Conservation (phyloP, 1,140 invertebrate genomes). For the Apis laboriosa region DNA sequence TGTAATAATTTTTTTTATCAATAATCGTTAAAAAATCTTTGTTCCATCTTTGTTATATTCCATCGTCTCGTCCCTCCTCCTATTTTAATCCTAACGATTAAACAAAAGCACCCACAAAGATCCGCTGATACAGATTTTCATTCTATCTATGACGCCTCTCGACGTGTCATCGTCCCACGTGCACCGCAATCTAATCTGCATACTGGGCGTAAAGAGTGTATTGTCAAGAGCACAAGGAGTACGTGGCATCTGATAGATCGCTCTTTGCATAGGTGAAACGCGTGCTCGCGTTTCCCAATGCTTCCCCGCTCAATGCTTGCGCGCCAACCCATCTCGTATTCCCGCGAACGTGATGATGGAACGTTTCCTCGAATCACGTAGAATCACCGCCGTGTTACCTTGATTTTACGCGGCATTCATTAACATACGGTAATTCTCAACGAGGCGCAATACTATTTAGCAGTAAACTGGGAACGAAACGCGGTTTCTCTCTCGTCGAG, state of each 20-base stretch:
- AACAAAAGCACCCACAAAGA: not conserved
- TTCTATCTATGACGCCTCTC: not conserved
- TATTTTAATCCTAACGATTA: not conserved
- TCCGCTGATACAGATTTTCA: not conserved
- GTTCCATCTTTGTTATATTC: too few relatives aligned
- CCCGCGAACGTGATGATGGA: not conserved
- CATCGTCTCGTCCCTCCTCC: not conserved
- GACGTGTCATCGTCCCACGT: slow-evolving; percentile 22
- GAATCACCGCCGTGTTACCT: slow-evolving; percentile 13
- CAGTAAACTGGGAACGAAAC: not conserved
- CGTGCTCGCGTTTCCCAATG: not conserved
- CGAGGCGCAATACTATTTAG: not conserved
- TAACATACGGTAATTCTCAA: not conserved
- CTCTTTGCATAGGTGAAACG: not conserved
- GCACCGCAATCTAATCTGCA: slow-evolving; percentile 29
- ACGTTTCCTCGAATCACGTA: slow-evolving; percentile 25
- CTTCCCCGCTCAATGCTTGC: not conserved
- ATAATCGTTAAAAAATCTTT: too few relatives aligned
- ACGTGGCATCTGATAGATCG: slow-evolving; percentile 38
- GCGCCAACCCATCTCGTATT: not conserved
- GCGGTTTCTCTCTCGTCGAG: not conserved
- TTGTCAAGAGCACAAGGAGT: slow-evolving; percentile 51
- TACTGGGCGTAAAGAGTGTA: slow-evolving; percentile 47
- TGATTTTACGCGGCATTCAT: slow-evolving; percentile 5
- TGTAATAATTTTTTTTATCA: too few relatives aligned